phyloP scores from a whole-genome alignment of 2,797 vertebrate species.

The Ciconia nigra region DNA sequence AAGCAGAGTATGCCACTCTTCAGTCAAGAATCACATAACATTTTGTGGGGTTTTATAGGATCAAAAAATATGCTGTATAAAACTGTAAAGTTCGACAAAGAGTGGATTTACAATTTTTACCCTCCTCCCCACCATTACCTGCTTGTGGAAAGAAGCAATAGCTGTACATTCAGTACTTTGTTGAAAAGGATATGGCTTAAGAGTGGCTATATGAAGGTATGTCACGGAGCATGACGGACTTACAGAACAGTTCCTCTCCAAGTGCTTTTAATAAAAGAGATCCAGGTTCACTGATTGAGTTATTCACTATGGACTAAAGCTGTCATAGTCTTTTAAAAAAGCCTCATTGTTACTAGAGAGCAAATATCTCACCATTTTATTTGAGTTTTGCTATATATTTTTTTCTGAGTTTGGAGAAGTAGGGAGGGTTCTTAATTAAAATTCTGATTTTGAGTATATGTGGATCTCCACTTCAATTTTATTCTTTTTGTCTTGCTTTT shows the following conservation, averaged over 20 bases:
- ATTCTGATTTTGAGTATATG: not conserved
- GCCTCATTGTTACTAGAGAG: not conserved
- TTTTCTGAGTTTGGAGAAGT: not conserved
- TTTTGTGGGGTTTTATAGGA: not conserved
- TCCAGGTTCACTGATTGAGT: not conserved
- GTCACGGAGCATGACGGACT: not conserved
- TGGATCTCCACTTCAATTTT: not conserved
- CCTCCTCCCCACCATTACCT: not conserved
- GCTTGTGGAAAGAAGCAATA: not conserved
- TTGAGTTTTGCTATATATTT: not conserved
- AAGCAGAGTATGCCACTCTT: not conserved
- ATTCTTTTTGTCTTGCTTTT: not conserved
- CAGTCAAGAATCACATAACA: not conserved
- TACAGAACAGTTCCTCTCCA: not conserved
- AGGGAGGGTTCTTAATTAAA: not conserved
- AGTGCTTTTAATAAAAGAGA: not conserved
- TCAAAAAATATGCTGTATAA: not conserved
- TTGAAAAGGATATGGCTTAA: not conserved
- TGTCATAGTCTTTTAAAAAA: not conserved
- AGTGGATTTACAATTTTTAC: not conserved
- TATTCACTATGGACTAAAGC: not conserved
- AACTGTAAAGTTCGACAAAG: not conserved
- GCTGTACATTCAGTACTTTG: not conserved
- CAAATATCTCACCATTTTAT: not conserved
- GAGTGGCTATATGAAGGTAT: not conserved